Base-by-base conservation (phyloP, 2,888 invertebrate species). In the Brachypterus glaber region DNA sequence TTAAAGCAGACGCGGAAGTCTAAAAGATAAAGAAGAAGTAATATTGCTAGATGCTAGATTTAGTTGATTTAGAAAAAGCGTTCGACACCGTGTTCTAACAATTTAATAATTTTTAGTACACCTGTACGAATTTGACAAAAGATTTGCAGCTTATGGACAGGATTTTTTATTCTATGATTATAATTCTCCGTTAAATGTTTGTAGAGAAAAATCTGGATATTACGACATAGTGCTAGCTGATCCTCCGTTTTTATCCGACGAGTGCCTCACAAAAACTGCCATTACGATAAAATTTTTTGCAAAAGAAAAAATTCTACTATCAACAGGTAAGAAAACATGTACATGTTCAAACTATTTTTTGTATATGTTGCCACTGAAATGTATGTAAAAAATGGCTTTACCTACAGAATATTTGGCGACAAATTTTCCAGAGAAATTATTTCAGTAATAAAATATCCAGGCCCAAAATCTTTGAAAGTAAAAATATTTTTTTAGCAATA, bases 221-320 rank as follows among this genome's bases (percentile, higher is more conserved):
- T 93, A 81, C 61, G 88, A 93, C 63, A 59, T 96, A 15, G 83
- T 96, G 1, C 71, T 97, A 36, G 89, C 85, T 0, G 96, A 97
- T 68, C 96, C 97, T 1, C 97, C 97, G 0, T 96, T 95, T 65
- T 70, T 97, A 2, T 85, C 92, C 0, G 83, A 89, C 50, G 95
- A 95, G 60, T 96, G 96, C 63, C 71, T 95, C 32, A 73, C 76
- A 1, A 92, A 93, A 69, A 82, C 82, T 1, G 75, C 87, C 0
- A 66, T 77, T 40, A 89, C 90, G 0, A 76, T 93, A 1, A 79
- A 77, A 49, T 75, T 77, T 50, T 61, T 96, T 0, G 47, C 60
- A 12, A 85, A 81, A 58, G 72, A 75, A 7, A 82, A 83, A 59
- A 76, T 93, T 17, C 74, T 93, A 2, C 69, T 96, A 4, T 95